Evolutionary conservation across 1,140 invertebrate genomes (phyloP), one percentile per base, ranked within the genome.

Genomic region (Drosophila suzukii): DNA sequence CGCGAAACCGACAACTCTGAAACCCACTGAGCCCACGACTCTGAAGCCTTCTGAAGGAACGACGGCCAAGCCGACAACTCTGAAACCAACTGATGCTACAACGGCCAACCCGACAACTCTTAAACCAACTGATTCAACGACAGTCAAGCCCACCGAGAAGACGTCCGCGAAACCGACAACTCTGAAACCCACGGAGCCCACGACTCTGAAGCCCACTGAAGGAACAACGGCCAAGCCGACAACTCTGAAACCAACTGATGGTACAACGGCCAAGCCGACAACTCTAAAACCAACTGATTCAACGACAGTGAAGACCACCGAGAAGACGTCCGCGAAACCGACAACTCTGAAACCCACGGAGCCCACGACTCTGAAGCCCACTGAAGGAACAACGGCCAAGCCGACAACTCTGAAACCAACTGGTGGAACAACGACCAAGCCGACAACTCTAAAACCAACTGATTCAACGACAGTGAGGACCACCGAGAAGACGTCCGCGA

Each of bases 331-430:
- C 13, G 39, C 13, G 3, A 41, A 41, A 6, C 41, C 39, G 0
- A 58, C 55, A 6, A 58, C 55, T 20, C 41, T 34, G 39, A 58
- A 46, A 12, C 55, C 55, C 6, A 30, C 55, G 4, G 55, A 58
- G 4, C 43, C 43, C 0, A 46, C 43, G 11, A 46, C 43, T 46
- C 10, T 24, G 43, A 46, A 46, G 43, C 39, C 39, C n/a, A 41
- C 39, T 10, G 39, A 41, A 13, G n/a, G n/a, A 15, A 41, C 39
- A n/a, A 10, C 39, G 39, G 39, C 13, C 13, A 41, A 41, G 5
- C 43, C 43, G 1, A 44, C 43, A 20, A 44, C 43, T 17, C 43
- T 44, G 43, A 44, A 44, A 20, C 43, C 43, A 20, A 46, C 43
- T 4, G 43, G 20, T 4, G 17, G 3, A 12, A 46, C 43, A 4